Conservation (phyloP, 2,888 invertebrate species). For the Agapetus fuscipes region DNA sequence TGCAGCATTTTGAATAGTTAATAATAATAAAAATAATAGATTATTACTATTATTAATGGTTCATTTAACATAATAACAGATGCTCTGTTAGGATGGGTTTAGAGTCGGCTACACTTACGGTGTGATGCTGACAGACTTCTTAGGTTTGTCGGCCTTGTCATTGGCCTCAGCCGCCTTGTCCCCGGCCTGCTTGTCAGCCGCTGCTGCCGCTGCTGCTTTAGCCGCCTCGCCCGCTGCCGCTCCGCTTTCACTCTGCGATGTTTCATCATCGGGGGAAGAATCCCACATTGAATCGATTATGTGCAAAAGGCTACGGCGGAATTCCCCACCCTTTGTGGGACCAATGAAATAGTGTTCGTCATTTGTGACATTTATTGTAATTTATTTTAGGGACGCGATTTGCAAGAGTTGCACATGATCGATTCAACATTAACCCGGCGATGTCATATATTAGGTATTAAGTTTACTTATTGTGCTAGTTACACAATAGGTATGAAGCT, state of each 20-base stretch:
- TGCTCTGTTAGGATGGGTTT: too few species aligned
- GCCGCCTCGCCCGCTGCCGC: constrained; percentile 5
- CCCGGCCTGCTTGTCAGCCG: neutral
- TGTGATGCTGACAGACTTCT: constrained; percentile 47
- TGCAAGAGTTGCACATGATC: constrained; percentile 48
- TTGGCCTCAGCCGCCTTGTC: constrained; percentile 27
- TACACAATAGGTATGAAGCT: constrained; percentile 7
- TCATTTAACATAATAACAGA: too few species aligned
- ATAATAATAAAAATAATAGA: too few species aligned
- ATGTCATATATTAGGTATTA: constrained; percentile 44
- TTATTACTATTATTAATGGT: too few species aligned
- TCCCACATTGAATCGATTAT: constrained; percentile 53
- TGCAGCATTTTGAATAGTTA: too few species aligned
- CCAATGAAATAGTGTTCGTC: neutral
- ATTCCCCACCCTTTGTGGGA: constrained; percentile 36
- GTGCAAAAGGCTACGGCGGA: constrained; percentile 51
- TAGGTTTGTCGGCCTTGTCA: constrained; percentile 38
- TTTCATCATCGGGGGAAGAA: constrained; percentile 43
- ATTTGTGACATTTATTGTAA: neutral
- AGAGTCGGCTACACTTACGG: constrained; percentile 50
- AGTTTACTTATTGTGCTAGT: constrained; percentile 15
- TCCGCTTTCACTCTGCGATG: constrained; percentile 40
- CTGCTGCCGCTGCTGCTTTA: constrained; percentile 8
- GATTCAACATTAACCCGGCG: constrained; percentile 50
- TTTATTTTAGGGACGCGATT: neutral